Base-by-base conservation (phyloP, 1,140 invertebrate species). In the Drosophila kohkoa region DNA sequence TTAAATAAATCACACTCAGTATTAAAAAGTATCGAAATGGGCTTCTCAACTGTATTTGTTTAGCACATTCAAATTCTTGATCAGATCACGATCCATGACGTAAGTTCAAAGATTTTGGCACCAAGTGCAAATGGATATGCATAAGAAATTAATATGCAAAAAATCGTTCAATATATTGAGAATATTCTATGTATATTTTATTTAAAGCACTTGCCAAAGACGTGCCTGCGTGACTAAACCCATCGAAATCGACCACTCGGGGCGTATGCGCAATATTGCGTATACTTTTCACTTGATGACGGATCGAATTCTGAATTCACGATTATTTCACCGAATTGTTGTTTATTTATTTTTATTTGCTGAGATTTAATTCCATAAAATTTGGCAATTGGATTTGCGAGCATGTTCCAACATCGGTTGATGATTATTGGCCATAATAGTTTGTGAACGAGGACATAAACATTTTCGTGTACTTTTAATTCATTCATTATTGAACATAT, bases 241-340 rank as follows among this genome's bases (percentile, higher is more conserved):
- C 8, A 10, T n/a, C 8, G 38, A 41, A 10, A 41, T 10, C 41
- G 58, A 64, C 49, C 54, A 54, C 67, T 67, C 75, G 48, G 11
- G 63, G 68, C 79, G 70, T 77, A 77, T 74, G 52, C 68, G 75
- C 51, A 70, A 76, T 57, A 41, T 25, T 41, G 32, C 32, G 30
- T 55, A 55, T 66, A 16, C 32, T 62, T 57, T 45, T 41, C 60
- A 49, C 35, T 60, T 69, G 64, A 77, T 73, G 62, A 73, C 67
- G 72, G 66, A 41, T 75, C 66, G 10, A 32, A 45, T 75, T 75
- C 66, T 66, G 28, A 49, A 58, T 75, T 70, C 58, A 35, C 66
- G 57, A 51, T 76, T 55, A 72, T 41, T 46, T 49, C 35, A 11
- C 25, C 10, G 13, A 41, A 0, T 43, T 43, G 20, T 38, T 41